phyloP scores from a whole-genome alignment of 1,140 invertebrate species.

The Lepidotrigona ventralis region DNA sequence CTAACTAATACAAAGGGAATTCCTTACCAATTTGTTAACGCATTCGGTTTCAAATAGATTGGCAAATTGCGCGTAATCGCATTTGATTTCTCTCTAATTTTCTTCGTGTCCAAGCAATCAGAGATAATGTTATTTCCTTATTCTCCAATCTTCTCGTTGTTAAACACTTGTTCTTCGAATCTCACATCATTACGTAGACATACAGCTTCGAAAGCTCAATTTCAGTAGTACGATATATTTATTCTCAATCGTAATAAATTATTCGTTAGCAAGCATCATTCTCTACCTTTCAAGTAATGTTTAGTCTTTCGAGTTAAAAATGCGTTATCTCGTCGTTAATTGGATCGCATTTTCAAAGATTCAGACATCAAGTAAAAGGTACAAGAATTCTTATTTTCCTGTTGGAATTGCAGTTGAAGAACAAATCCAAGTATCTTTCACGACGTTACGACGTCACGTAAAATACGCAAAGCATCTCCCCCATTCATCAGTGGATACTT shows the following conservation, averaged over 20 bases:
- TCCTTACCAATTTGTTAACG: conserved; percentile 19
- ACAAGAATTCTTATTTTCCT: not conserved
- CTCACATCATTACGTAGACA: not conserved
- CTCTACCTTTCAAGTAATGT: not conserved
- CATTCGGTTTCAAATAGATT: conserved; percentile 12
- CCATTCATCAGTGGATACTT: not conserved
- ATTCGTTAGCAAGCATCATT: not conserved
- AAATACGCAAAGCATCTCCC: not conserved
- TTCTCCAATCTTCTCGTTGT: not conserved
- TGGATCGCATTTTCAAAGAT: too few relatives aligned
- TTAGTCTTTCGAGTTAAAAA: not conserved
- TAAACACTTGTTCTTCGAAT: not conserved
- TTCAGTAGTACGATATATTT: not conserved
- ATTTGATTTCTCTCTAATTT: conserved; percentile 23
- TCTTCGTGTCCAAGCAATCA: conserved; percentile 15
- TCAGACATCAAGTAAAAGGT: too few relatives aligned
- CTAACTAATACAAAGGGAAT: not conserved
- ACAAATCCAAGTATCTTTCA: not conserved
- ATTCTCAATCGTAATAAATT: not conserved
- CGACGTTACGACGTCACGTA: not conserved
- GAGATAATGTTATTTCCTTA: not conserved
- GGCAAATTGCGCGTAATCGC: conserved; percentile 8
- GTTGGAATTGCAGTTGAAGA: not conserved
- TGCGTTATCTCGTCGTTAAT: too few relatives aligned
- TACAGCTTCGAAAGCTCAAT: not conserved